Percentiles rank a stretch among this genome's conserved stretches.
Evolutionary conservation across 2,888 invertebrate genomes (phyloP).

Genomic region (Pristionchus exspectatus): DNA sequence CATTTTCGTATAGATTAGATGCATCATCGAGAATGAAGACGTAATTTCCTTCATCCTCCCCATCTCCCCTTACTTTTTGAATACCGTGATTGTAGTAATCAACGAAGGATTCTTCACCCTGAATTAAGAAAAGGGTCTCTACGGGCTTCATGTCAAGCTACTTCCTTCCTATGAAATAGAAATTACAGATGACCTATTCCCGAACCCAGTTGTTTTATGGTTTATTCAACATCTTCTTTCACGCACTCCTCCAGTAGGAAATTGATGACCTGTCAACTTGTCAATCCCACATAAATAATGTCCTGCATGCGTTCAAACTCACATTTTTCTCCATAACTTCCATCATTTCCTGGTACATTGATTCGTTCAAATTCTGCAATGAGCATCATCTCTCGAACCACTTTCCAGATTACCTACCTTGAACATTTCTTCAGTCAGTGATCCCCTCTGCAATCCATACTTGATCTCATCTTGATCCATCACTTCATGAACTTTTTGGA

Average conservation of each 20-base stretch:
- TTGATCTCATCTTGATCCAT: neutral
- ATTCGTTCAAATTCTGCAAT: neutral
- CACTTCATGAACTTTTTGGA: neutral
- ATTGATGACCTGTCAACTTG: neutral
- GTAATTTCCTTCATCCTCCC: neutral
- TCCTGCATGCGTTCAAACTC: neutral
- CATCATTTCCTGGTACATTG: neutral
- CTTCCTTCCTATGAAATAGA: neutral
- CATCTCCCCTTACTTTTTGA: neutral
- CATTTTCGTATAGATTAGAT: neutral
- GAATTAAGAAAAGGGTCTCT: neutral
- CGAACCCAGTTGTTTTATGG: neutral
- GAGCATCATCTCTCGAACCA: neutral
- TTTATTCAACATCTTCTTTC: neutral
- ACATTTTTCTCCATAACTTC: constrained; percentile 9
- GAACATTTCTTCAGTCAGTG: neutral
- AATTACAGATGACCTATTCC: too few species aligned
- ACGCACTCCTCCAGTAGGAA: neutral
- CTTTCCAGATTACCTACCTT: neutral
- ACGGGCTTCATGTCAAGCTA: neutral
- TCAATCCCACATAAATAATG: neutral
- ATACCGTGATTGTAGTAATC: neutral
- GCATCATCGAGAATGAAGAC: neutral
- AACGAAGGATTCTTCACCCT: neutral
- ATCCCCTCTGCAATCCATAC: neutral